Evolutionary conservation across 2,888 invertebrate species (phyloP), one percentile per base, ranked within the genome.

Genomic region (Myopa tessellatipennis): DNA sequence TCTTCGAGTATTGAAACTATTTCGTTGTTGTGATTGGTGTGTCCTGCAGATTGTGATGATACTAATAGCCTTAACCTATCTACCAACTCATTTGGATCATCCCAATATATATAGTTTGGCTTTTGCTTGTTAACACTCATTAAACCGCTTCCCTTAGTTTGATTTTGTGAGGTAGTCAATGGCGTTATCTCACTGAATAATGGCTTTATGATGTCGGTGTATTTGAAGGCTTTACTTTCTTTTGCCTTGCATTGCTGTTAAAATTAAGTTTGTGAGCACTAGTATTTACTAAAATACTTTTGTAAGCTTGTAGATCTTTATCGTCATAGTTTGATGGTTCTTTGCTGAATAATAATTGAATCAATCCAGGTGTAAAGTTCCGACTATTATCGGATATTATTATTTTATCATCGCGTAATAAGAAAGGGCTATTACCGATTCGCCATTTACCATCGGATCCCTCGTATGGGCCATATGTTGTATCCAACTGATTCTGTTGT

Each of bases 201-300:
- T 45, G 45, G 45, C 10, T 45, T 45, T 45, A 45, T 45, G 45
- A 45, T 45, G 6, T 45, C 3, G 45, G 45, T 45, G 45, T 78
- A 80, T 52, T 77, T 80, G 34, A 36, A 34, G 4, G 73, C 67
- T 26, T 55, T 63, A 58, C 67, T 79, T 12, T 75, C 73, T 65
- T 77, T 75, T 45, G 75, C 70, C 77, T 76, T 40, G 14, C 38
- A 18, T 72, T 77, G 72, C 67, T 10, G 65, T 74, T 16, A 68
- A 76, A 69, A 50, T 60, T n/a, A 26, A 76, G 76, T 70, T 65
- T 79, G 38, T 80, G 68, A 6, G 77, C 74, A 74, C 77, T 79
- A 58, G 78, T 80, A 36, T 58, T 67, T 38, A 38, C 60, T 73
- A 80, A n/a, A 65, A 80, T 73, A 55, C 60, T 45, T 38, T 80